Conservation (phyloP, 2,797 vertebrate species). For the Vireo griseus region DNA sequence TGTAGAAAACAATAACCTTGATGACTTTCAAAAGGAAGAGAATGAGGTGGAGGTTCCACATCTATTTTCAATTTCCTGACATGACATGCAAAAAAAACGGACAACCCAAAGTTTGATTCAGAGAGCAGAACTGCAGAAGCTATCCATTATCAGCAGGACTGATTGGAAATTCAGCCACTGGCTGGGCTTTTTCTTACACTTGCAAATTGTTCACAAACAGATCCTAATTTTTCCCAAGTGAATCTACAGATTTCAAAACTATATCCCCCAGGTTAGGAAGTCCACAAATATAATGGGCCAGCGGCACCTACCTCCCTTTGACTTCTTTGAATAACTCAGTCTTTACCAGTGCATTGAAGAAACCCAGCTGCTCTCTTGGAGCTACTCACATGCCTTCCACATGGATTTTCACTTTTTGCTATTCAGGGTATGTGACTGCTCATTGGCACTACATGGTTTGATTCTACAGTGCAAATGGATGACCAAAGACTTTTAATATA, state of each 20-base stretch:
- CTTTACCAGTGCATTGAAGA: constrained; percentile 4
- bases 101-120: not conserved
- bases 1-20: not conserved
- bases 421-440: not conserved
- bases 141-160: not conserved
- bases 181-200: not conserved
- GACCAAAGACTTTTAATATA: constrained; percentile 1
- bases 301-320: not conserved
- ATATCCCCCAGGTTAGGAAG: not conserved
- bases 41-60: not conserved
- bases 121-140: not conserved
- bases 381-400: not conserved
- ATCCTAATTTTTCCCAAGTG: not conserved
- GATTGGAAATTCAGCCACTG: not conserved
- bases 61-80: not conserved
- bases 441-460: not conserved
- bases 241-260: not conserved
- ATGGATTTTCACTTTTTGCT: constrained; percentile 4
- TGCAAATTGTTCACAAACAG: not conserved
- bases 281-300: not conserved
- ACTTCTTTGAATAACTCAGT: not conserved
- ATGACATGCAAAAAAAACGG: not conserved
- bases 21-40: not conserved
- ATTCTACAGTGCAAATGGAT: not conserved
- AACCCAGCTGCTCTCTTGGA: not conserved